A percentile compares a stretch with the other conserved stretches of the same genome.
phyloP scores from a whole-genome alignment of 2,888 invertebrate genomes.

The Apodemia zela region DNA sequence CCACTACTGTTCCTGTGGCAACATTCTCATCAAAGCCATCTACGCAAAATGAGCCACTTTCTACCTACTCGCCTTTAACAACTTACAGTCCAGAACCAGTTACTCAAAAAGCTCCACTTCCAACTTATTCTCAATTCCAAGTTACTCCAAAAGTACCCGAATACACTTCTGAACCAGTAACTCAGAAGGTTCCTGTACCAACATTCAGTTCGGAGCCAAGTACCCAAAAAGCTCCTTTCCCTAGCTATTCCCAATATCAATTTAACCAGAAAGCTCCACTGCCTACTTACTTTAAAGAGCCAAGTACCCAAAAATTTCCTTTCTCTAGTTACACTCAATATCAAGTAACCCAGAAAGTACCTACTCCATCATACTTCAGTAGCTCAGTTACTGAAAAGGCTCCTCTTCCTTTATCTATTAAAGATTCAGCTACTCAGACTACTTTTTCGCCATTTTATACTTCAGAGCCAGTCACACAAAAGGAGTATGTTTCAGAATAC shows the following conservation, averaged over 20 bases:
- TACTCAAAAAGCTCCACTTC: neutral
- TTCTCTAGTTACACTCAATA: conserved; percentile 1
- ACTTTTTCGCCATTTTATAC: neutral
- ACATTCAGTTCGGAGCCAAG: neutral
- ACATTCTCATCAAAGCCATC: neutral
- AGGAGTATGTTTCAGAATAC: neutral
- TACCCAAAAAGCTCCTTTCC: neutral
- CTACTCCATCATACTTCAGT: neutral
- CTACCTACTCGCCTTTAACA: neutral
- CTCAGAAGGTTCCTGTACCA: neutral
- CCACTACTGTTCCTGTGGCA: neutral
- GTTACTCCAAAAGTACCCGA: too few relatives aligned
- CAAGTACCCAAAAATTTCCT: neutral
- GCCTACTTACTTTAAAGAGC: neutral
- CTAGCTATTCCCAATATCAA: neutral
- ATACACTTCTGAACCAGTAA: neutral
- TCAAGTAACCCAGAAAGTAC: neutral
- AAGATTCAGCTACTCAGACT: neutral
- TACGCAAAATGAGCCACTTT: neutral
- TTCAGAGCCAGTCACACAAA: conserved; percentile 6
- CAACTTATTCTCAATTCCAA: neutral
- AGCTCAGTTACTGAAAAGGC: conserved; percentile 11
- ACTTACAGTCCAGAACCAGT: neutral
- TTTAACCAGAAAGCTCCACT: neutral
- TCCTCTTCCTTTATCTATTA: conserved; percentile 9